Conservation (phyloP, 2,113 vertebrate genomes). For the Blennius ocellaris region DNA sequence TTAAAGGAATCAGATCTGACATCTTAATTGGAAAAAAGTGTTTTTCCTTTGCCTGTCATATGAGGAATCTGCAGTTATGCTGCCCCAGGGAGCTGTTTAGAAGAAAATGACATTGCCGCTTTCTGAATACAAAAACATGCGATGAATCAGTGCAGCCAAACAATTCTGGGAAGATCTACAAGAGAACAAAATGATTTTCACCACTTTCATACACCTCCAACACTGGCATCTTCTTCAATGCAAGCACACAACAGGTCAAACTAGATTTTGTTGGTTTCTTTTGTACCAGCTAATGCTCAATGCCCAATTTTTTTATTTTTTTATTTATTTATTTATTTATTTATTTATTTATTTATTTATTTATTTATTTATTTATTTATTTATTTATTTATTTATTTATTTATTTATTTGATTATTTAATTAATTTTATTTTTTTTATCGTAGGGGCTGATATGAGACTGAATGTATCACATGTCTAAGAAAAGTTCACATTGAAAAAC, state of each 20-base stretch:
- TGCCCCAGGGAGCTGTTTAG: neutral
- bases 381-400: too few species aligned
- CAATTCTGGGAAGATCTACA: neutral
- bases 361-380: too few species aligned
- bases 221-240: neutral
- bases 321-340: too few species aligned
- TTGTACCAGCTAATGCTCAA: neutral
- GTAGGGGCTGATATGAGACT: neutral
- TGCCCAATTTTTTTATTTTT: too few species aligned
- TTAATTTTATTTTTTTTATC: too few species aligned
- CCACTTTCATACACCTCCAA: neutral
- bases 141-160: conserved; percentile 1
- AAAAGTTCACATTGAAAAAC: neutral
- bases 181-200: too few species aligned
- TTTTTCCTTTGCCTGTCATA: conserved; percentile 6
- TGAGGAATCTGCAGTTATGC: neutral
- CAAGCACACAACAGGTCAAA: neutral
- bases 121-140: neutral
- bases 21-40: conserved; percentile 8
- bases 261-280: neutral
- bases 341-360: too few species aligned
- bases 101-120: neutral
- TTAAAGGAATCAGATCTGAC: conserved; percentile 32
- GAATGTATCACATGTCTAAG: neutral
- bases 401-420: too few species aligned